These are phyloP conservation scores for Astropecten irregularis DNA, from an alignment of 53 echinoderm and acorn worm genomes.

Conservation along the genomic window DNA sequence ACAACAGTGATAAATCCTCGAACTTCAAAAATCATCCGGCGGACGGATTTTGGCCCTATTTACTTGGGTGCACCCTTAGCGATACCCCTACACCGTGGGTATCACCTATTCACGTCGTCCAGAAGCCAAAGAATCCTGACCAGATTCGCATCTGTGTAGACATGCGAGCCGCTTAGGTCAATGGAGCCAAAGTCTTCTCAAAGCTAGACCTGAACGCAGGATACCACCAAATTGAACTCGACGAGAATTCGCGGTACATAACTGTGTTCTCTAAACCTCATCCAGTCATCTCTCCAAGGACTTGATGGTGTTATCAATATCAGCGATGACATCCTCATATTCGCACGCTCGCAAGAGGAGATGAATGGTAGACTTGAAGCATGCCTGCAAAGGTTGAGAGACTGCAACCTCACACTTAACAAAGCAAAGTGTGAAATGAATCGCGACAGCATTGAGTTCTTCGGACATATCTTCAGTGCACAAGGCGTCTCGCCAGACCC, in stretches of 20 bases:
- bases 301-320: no score
- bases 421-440: constrained; percentile 53
- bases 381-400: constrained; percentile 43
- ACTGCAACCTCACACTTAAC: constrained; percentile 68
- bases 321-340: no score
- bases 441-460: constrained; percentile 23
- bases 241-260: no score
- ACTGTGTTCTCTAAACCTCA: no score
- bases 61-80: no score
- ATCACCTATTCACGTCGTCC: constrained; percentile 27
- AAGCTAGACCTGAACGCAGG: no score
- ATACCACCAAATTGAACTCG: no score
- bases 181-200: constrained; percentile 53
- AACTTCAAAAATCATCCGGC: no score
- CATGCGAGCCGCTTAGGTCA: constrained; percentile 35
- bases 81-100: constrained; percentile 62
- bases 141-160: no score
- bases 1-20: constrained; percentile 36
- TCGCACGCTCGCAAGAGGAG: constrained; percentile 2
- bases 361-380: constrained; percentile 6
- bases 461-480: constrained; percentile 54
- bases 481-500: constrained; percentile 59
- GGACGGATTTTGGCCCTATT: no score
- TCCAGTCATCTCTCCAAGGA: no score
- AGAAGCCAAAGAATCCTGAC: no score